Conservation (phyloP, 2,797 vertebrate genomes). For the Myripristis murdjan region DNA sequence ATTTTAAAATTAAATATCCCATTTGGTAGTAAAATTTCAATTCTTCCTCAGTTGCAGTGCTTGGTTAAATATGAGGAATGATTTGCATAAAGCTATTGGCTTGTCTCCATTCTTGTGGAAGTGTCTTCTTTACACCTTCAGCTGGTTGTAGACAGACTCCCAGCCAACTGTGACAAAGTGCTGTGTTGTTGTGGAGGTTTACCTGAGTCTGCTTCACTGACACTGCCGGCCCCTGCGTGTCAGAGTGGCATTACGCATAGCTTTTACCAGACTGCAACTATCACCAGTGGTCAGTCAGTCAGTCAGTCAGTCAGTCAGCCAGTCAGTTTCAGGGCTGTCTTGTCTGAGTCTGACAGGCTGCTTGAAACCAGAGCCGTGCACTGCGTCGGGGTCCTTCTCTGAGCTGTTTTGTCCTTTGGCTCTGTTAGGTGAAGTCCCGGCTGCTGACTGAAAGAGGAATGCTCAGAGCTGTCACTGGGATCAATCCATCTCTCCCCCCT, state of each 20-base stretch:
- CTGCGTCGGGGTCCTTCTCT: conserved; percentile 28
- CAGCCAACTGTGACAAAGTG: conserved; percentile 10
- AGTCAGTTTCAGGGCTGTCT: conserved; percentile 28
- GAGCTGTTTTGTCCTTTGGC: conserved; percentile 27
- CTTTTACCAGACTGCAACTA: conserved; percentile 25
- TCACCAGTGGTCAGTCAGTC: conserved; percentile 31
- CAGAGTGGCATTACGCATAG: conserved; percentile 25
- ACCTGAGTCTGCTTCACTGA: conserved; percentile 15
- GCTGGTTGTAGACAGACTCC: conserved; percentile 7
- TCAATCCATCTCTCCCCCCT: conserved; percentile 8
- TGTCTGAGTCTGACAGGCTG: conserved; percentile 28
- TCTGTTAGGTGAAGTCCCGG: conserved; percentile 29
- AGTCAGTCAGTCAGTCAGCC: too few species aligned
- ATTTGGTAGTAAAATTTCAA: too few species aligned
- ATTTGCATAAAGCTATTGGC: too few species aligned
- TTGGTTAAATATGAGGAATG: not conserved
- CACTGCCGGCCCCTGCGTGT: conserved; percentile 15
- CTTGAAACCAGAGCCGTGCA: conserved; percentile 31
- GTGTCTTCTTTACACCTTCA: not conserved
- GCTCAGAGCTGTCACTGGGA: conserved; percentile 36
- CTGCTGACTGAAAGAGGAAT: conserved; percentile 36
- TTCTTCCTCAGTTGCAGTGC: too few species aligned
- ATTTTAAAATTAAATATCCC: too few species aligned
- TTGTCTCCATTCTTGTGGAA: conserved; percentile 8
- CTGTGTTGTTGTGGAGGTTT: conserved; percentile 12